Percentiles rank a stretch among this genome's conserved stretches.
phyloP scores from a whole-genome alignment of 2,888 invertebrate species.

The Hirtodrosophila duncani region DNA sequence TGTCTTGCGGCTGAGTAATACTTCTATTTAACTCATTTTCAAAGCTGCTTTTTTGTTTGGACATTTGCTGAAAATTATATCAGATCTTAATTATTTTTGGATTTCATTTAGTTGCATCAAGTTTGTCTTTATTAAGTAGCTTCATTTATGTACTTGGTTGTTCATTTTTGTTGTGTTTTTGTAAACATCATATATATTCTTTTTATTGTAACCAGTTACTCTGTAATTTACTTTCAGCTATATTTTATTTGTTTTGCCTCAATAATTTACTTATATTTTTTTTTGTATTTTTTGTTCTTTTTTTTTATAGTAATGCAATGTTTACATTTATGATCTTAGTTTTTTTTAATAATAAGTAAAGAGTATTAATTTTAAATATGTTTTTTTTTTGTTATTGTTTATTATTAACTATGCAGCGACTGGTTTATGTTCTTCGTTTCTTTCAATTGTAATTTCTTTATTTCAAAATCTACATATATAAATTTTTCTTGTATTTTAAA shows the following conservation, averaged over 20 bases:
- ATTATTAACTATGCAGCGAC: too few relatives aligned
- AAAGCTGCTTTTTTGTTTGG: slow-evolving; percentile 34
- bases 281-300: slow-evolving; percentile 33
- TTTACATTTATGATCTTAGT: slow-evolving; percentile 54
- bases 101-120: slow-evolving; percentile 55
- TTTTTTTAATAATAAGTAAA: slow-evolving; percentile 68
- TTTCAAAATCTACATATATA: slow-evolving; percentile 71
- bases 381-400: slow-evolving; percentile 46
- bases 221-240: slow-evolving; percentile 57
- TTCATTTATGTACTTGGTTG: slow-evolving; percentile 8
- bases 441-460: slow-evolving; percentile 38
- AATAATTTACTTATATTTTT: slow-evolving; percentile 28
- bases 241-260: slow-evolving; percentile 42
- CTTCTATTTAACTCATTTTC: too few relatives aligned
- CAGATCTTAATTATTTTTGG: slow-evolving; percentile 51
- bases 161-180: slow-evolving; percentile 41
- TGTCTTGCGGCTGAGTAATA: too few relatives aligned
- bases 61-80: slow-evolving; percentile 40
- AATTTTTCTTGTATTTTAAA: slow-evolving; percentile 10
- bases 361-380: slow-evolving; percentile 68
- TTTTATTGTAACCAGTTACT: slow-evolving; percentile 72
- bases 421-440: slow-evolving; percentile 40
- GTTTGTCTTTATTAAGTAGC: slow-evolving; percentile 48
- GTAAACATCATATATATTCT: slow-evolving; percentile 64
- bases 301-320: slow-evolving; percentile 48